Base-by-base conservation (phyloP, 2,888 invertebrate species). In the Caprella mutica region DNA sequence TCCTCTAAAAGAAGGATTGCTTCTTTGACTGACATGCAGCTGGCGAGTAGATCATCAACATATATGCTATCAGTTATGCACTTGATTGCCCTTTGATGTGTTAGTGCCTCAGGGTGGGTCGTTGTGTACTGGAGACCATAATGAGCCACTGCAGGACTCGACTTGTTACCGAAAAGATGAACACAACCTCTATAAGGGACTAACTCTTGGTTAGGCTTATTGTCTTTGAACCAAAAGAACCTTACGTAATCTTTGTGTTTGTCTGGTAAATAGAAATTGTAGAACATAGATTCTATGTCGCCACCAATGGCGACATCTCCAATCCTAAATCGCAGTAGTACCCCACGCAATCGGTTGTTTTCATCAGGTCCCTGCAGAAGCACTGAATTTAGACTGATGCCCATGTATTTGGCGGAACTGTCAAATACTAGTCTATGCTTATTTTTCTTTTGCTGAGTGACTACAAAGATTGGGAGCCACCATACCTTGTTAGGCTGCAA, bases 361-460 rank as follows among this genome's bases (percentile, higher is more conserved):
- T 48, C 27, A 29, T 48, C 50, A 2, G 50, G 50, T 14, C 50
- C 50, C 21, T 19, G 50, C 5, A 48, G 33, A 5, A 48, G 27
- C 6, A 14, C 24, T 5, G 27, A 26, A 26, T 48, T 48, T 17
- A 48, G 24, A n/a, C 50, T 48, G 2, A 26, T n/a, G 3, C 50
- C 50, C 3, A 14, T 12, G 26, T 27, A 48, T 4, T 14, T 30
- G 2, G 50, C 50, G 17, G 50, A 19, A 21, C 50, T 48, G 26
- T 48, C 50, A 19, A 27, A 48, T 5, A 48, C 50, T 5, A 48
- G 29, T 6, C 50, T 2, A 3, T 27, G 27, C 14, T 48, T 48
- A 19, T 23, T 23, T 23, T 44, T 44, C 8, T 44, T 44, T 44
- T 17, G 44, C 5, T 44, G 44, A 14, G 44, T 44, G 5, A 44